Conservation (phyloP, 2,113 vertebrate genomes). For the Zosterops japonicus region DNA sequence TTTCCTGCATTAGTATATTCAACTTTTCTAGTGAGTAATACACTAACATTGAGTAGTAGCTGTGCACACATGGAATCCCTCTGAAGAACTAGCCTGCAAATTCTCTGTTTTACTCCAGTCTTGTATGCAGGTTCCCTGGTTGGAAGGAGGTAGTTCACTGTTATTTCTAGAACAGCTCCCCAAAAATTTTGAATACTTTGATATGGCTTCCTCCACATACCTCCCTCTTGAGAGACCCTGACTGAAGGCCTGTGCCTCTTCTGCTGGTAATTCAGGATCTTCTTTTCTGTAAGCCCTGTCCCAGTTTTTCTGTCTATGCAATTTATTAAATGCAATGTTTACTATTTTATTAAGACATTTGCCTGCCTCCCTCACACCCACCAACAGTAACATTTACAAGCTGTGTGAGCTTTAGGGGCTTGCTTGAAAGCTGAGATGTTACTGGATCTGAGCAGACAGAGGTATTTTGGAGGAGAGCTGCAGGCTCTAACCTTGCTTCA, state of each 20-base stretch:
- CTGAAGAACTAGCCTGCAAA: neutral
- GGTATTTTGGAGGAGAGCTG: neutral
- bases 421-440: neutral
- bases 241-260: neutral
- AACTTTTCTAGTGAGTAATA: neutral
- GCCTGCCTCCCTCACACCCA: neutral
- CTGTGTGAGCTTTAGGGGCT: neutral
- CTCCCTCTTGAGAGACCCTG: neutral
- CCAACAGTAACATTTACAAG: neutral
- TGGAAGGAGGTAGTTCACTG: neutral
- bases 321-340: neutral
- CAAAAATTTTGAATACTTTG: neutral
- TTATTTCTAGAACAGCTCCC: neutral
- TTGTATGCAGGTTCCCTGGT: neutral
- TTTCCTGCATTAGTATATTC: neutral
- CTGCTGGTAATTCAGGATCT: neutral
- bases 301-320: neutral
- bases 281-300: neutral
- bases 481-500: neutral
- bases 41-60: neutral
- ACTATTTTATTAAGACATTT: neutral
- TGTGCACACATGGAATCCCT: neutral
- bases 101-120: neutral
- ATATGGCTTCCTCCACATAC: neutral
- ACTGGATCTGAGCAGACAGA: neutral